Evolutionary conservation across 1,140 invertebrate genomes (phyloP), one percentile per base, ranked within the genome.

Genomic region (Cephus cinctus): DNA sequence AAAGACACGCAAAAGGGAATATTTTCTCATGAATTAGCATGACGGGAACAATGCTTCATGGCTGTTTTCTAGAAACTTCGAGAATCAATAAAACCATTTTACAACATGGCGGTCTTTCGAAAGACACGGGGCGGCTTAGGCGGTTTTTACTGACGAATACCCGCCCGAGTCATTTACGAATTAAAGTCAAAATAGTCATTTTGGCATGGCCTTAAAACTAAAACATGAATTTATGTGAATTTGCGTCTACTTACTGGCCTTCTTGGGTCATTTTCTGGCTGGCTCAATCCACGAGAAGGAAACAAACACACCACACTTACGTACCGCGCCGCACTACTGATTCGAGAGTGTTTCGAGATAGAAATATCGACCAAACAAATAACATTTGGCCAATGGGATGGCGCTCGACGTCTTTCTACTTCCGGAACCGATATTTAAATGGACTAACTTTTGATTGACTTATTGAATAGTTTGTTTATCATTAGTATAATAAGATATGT

Each of bases 11-110:
- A n/a, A n/a, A n/a, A n/a, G n/a, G n/a, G n/a, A n/a, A n/a, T n/a
- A n/a, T n/a, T n/a, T n/a, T n/a, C n/a, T n/a, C n/a, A n/a, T n/a
- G n/a, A n/a, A n/a, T n/a, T n/a, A n/a, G n/a, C n/a, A n/a, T n/a
- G n/a, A n/a, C n/a, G n/a, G n/a, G n/a, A n/a, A n/a, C n/a, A n/a
- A n/a, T n/a, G n/a, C n/a, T n/a, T n/a, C n/a, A n/a, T n/a, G n/a
- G n/a, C n/a, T n/a, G n/a, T n/a, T 52, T 58, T 54, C 52, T 50
- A 59, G 69, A 75, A 73, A 66, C 43, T 71, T 70, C 64, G 65
- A 65, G 66, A 75, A 76, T 76, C 72, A 74, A 74, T 75, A 75
- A 65, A 57, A 58, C 47, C 53, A 52, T 56, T 42, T 44, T 44
- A 46, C 64, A 76, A 76, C 55, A 76, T 76, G 73, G 73, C 72